These are phyloP conservation scores for Marcusenius ussheri DNA, from an alignment of 2,113 vertebrate species.

Conservation along the genomic window DNA sequence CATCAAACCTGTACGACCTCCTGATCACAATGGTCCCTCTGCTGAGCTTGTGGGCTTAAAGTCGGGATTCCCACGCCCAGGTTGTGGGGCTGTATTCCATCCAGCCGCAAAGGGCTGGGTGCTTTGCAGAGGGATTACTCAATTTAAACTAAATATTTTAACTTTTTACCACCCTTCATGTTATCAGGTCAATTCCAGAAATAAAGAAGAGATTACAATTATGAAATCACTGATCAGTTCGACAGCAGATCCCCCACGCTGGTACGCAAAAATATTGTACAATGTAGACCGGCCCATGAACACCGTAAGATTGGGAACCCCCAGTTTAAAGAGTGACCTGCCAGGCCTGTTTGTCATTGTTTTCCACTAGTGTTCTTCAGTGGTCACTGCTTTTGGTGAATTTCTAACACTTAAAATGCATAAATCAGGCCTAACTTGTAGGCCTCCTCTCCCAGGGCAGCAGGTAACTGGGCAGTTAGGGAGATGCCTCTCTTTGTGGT, in stretches of 20 bases:
- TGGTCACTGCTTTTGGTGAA: background rate
- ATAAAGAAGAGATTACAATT: background rate
- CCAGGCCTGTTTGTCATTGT: background rate
- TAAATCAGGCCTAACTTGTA: background rate
- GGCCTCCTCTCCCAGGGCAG: background rate
- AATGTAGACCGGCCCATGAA: background rate
- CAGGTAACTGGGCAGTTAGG: background rate
- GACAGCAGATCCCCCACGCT: background rate
- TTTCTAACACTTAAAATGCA: background rate
- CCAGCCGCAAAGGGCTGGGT: background rate
- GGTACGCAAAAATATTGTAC: background rate
- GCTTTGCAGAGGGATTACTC: background rate
- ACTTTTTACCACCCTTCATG: background rate
- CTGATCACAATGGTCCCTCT: background rate
- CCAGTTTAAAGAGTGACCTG: background rate
- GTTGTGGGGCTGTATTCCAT: background rate
- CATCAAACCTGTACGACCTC: background rate
- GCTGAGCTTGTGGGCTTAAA: background rate
- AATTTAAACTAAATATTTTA: background rate
- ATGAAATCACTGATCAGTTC: background rate
- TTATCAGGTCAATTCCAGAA: background rate
- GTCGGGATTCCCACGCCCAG: background rate
- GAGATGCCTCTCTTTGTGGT: background rate
- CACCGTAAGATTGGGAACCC: background rate
- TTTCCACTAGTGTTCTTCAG: background rate